These are phyloP conservation scores for Neosilurus mollespiculum DNA, from an alignment of 2,797 vertebrate species.

Conservation along the genomic window DNA sequence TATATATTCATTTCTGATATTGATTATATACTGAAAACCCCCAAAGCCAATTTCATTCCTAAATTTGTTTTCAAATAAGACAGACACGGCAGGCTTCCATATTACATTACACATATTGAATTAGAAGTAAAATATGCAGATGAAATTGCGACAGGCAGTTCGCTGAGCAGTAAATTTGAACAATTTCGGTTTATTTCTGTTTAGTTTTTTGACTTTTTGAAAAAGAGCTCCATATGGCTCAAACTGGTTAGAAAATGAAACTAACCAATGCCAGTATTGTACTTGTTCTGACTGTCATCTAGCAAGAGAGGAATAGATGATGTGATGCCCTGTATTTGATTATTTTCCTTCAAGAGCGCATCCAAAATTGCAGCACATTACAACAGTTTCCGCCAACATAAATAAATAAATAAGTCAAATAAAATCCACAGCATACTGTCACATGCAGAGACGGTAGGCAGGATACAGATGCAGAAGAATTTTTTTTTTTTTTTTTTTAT, in stretches of 20 bases:
- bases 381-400: neutral
- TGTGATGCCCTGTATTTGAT: neutral
- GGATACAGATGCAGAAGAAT: too few species aligned
- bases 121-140: slow-evolving; percentile 16
- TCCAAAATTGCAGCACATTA: neutral
- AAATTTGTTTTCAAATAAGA: slow-evolving; percentile 17
- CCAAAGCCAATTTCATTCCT: slow-evolving; percentile 7
- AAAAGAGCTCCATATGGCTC: slow-evolving; percentile 1
- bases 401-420: neutral
- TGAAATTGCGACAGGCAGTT: neutral
- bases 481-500: too few species aligned
- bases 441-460: too few species aligned
- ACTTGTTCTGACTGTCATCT: neutral
- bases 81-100: slow-evolving; percentile 4
- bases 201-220: too few species aligned
- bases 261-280: neutral
- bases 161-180: slow-evolving; percentile 1
- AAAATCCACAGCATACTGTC: neutral
- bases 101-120: slow-evolving; percentile 15
- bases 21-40: neutral
- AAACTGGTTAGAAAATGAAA: neutral
- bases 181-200: neutral
- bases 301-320: neutral
- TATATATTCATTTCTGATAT: neutral
- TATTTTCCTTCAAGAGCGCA: neutral